These are phyloP conservation scores for Kryptopterus vitreolus DNA, from an alignment of 2,797 vertebrate species.

Conservation along the genomic window DNA sequence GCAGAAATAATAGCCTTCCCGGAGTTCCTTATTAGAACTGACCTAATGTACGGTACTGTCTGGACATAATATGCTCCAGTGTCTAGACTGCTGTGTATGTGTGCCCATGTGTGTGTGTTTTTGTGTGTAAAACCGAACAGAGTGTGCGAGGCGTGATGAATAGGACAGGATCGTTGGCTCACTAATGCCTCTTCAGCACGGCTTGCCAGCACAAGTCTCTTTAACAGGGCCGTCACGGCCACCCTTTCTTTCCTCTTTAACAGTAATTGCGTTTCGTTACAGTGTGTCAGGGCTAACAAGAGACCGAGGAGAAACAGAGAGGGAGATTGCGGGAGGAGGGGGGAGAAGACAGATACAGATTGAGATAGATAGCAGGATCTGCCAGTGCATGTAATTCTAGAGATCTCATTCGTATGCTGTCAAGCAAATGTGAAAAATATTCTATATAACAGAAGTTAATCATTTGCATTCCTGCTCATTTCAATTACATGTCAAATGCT, in stretches of 20 bases:
- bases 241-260: conserved; percentile 59
- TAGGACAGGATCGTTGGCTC: conserved; percentile 54
- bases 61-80: conserved; percentile 27
- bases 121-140: conserved; percentile 36
- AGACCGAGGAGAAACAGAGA: conserved; percentile 50
- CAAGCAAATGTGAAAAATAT: neutral
- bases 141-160: conserved; percentile 49
- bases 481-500: neutral
- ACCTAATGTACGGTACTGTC: conserved; percentile 33
- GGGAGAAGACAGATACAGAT: conserved; percentile 34
- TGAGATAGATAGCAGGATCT: conserved; percentile 28
- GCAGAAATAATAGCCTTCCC: neutral
- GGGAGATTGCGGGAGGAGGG: conserved; percentile 31
- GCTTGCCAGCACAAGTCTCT: conserved; percentile 58
- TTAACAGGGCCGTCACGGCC: conserved; percentile 59
- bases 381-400: conserved; percentile 30
- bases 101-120: conserved; percentile 42
- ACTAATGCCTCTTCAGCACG: conserved; percentile 58
- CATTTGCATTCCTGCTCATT: neutral
- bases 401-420: neutral
- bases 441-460: neutral
- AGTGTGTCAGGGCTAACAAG: conserved; percentile 62
- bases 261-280: conserved; percentile 65
- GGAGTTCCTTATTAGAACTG: conserved; percentile 22
- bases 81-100: conserved; percentile 40